Percentiles rank a stretch among this genome's conserved stretches.
These are phyloP conservation scores for Pollachius pollachius DNA, from an alignment of 2,113 vertebrate genomes.

Conservation along the genomic window DNA sequence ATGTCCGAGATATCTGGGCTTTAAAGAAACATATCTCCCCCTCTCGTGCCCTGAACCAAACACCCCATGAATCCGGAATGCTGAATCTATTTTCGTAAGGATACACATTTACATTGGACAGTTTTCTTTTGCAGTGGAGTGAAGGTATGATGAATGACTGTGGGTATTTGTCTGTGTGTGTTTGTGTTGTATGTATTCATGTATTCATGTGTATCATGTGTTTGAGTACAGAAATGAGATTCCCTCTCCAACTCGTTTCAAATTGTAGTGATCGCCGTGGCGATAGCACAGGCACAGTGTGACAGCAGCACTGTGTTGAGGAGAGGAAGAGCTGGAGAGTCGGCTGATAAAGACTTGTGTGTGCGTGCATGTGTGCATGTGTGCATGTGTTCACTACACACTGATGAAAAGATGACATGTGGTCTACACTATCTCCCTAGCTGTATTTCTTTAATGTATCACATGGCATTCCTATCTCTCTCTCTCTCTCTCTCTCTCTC, in stretches of 20 bases:
- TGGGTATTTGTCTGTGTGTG: background rate
- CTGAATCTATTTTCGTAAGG: too few relatives aligned
- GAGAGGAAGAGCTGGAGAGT: conserved; percentile 22
- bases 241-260: conserved; percentile 25
- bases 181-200: background rate
- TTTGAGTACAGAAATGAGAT: background rate
- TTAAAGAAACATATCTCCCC: too few relatives aligned
- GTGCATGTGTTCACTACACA: background rate
- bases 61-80: too few relatives aligned
- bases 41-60: too few relatives aligned
- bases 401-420: too few relatives aligned
- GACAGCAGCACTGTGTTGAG: background rate
- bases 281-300: conserved; percentile 22
- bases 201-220: background rate
- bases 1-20: too few relatives aligned
- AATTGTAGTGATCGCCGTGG: conserved; percentile 44
- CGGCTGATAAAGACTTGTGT: conserved; percentile 28
- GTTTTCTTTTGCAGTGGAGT: too few relatives aligned
- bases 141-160: too few relatives aligned
- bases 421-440: background rate
- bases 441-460: background rate
- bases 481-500: background rate
- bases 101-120: too few relatives aligned
- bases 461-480: background rate
- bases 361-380: background rate